A percentile compares a stretch with the other conserved stretches of the same genome.
phyloP scores from a whole-genome alignment of 2,113 vertebrate genomes.

The Coracopsis vasa region DNA sequence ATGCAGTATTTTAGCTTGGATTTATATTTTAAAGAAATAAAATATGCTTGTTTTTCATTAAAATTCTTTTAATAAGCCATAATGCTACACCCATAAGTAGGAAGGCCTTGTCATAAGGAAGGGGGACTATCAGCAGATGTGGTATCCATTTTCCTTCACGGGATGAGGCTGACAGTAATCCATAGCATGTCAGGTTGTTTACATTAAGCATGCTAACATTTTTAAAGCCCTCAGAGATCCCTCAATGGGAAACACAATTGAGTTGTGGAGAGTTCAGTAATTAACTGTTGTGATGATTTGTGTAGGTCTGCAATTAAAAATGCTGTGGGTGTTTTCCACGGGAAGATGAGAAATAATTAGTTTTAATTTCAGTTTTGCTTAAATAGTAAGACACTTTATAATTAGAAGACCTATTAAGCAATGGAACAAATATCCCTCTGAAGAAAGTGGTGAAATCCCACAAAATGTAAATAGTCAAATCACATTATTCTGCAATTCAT shows the following conservation, averaged over 20 bases:
- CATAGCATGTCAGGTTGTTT: background rate
- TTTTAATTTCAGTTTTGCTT: conserved; percentile 10
- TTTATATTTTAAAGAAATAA: background rate
- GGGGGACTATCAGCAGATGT: background rate
- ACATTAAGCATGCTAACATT: background rate
- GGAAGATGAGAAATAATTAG: background rate
- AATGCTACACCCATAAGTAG: background rate
- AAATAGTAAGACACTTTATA: background rate
- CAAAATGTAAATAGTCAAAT: background rate
- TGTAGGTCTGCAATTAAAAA: conserved; percentile 7
- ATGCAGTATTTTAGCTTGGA: background rate
- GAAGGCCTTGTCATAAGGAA: background rate
- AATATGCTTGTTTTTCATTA: background rate
- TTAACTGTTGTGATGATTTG: conserved; percentile 29
- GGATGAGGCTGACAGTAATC: background rate
- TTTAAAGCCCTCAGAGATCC: background rate
- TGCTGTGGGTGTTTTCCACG: background rate
- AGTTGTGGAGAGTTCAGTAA: background rate
- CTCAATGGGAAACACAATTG: background rate
- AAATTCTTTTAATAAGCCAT: background rate
- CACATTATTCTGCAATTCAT: background rate
- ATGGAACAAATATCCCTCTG: background rate
- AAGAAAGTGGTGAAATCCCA: background rate
- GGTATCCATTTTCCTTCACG: background rate
- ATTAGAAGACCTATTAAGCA: background rate